These are phyloP conservation scores for Lordiphosa stackelbergi DNA, from an alignment of 1,140 invertebrate species.

Conservation along the genomic window DNA sequence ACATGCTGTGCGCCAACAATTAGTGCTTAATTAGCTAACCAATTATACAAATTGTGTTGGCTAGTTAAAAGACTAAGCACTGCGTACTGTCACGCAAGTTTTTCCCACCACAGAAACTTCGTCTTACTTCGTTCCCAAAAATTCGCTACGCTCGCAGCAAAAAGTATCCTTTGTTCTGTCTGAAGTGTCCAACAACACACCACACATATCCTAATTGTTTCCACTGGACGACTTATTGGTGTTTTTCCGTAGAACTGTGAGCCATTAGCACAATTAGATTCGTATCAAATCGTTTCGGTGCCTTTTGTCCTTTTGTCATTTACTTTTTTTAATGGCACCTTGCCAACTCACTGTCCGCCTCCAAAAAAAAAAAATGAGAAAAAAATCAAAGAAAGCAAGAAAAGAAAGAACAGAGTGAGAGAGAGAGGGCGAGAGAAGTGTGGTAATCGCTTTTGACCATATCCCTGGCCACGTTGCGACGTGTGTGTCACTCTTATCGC, in stretches of 20 bases:
- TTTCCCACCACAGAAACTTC: slow-evolving; percentile 1
- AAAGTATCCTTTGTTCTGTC: slow-evolving; percentile 24
- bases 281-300: slow-evolving; percentile 71
- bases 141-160: too few species aligned
- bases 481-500: slow-evolving; percentile 69
- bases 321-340: slow-evolving; percentile 74
- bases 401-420: slow-evolving; percentile 16
- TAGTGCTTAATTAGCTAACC: slow-evolving; percentile 58
- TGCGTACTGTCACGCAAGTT: slow-evolving; percentile 33
- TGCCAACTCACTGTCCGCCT: slow-evolving; percentile 75
- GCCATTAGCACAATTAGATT: slow-evolving; percentile 76
- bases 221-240: slow-evolving; percentile 39
- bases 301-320: slow-evolving; percentile 70
- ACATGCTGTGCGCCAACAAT: slow-evolving; percentile 51
- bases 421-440: slow-evolving; percentile 38
- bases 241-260: slow-evolving; percentile 60
- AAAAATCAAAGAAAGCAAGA: slow-evolving; percentile 19
- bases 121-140: too few species aligned
- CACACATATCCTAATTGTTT: slow-evolving; percentile 38
- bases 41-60: slow-evolving; percentile 9
- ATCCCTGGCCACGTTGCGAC: slow-evolving; percentile 39
- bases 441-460: slow-evolving; percentile 74
- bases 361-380: slow-evolving; percentile 32
- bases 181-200: slow-evolving; percentile 34
- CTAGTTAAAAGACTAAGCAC: slow-evolving; percentile 12